Evolutionary conservation across 1,140 invertebrate genomes (phyloP).

Genomic region (Zaprionus africanus): DNA sequence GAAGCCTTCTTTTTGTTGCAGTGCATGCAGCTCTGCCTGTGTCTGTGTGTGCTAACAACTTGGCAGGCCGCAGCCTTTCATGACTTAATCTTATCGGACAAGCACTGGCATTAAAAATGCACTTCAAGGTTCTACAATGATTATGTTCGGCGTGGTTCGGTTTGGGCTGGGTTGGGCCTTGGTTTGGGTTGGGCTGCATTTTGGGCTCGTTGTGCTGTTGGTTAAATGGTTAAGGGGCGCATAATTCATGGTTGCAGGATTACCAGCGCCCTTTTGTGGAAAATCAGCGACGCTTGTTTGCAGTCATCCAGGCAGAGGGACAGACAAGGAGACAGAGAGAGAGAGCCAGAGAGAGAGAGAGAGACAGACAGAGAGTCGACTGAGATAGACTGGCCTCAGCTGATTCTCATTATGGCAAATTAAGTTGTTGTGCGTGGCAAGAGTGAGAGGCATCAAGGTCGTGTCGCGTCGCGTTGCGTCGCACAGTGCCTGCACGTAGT

Average conservation of each 20-base stretch:
- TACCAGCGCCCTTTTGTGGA: conserved; percentile 63
- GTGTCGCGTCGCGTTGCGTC: conserved; percentile 18
- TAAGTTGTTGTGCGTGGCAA: conserved; percentile 71
- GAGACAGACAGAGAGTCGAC: background rate
- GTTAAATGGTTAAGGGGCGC: conserved; percentile 67
- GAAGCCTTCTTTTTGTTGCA: background rate
- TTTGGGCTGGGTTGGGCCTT: background rate
- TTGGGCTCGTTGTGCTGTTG: conserved; percentile 19
- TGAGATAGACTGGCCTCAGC: conserved; percentile 18
- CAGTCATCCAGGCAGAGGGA: background rate
- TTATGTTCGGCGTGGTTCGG: conserved; percentile 44
- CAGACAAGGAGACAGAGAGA: background rate
- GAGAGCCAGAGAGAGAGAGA: background rate
- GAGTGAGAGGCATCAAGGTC: conserved; percentile 58
- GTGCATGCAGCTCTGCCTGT: background rate
- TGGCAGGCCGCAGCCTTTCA: conserved; percentile 63
- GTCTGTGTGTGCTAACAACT: conserved; percentile 42
- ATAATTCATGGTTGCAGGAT: conserved; percentile 81
- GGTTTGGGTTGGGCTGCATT: conserved; percentile 52
- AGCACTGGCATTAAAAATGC: conserved; percentile 82
- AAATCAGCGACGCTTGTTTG: conserved; percentile 80
- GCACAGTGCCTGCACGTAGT: conserved; percentile 38
- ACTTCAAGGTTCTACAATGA: conserved; percentile 79
- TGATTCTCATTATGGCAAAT: conserved; percentile 60
- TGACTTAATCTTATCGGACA: conserved; percentile 82